These are phyloP conservation scores for Lasioglossum zephyrum DNA, from an alignment of 2,888 invertebrate species.

Conservation along the genomic window DNA sequence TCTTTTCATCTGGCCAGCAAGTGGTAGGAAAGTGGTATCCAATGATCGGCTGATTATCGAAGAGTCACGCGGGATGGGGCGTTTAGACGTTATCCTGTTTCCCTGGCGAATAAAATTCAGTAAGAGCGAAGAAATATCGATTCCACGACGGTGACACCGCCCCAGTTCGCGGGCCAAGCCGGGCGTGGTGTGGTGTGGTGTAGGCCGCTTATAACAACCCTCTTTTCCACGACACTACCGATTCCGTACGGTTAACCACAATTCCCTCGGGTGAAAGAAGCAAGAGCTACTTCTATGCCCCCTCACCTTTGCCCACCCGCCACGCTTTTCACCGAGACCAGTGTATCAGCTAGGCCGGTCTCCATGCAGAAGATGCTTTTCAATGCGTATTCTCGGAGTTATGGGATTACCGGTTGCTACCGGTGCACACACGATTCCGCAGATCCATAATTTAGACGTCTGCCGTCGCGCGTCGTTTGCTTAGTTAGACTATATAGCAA, in stretches of 20 bases:
- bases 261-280: slow-evolving; percentile 60
- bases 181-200: slow-evolving; percentile 73
- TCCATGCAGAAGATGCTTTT: slow-evolving; percentile 32
- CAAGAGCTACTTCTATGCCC: slow-evolving; percentile 36
- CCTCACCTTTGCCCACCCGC: not conserved
- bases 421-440: not conserved
- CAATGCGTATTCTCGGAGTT: slow-evolving; percentile 37
- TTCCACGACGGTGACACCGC: slow-evolving; percentile 75
- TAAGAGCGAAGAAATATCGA: slow-evolving; percentile 77
- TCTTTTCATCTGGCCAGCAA: not conserved
- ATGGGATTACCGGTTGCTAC: slow-evolving; percentile 6
- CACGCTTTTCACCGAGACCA: slow-evolving; percentile 33
- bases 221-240: slow-evolving; percentile 67
- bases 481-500: not conserved
- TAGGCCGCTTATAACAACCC: slow-evolving; percentile 71
- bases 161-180: slow-evolving; percentile 73
- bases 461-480: not conserved
- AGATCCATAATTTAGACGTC: slow-evolving; percentile 24
- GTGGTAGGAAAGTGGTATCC: not conserved
- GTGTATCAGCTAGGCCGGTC: slow-evolving; percentile 22
- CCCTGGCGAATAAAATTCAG: slow-evolving; percentile 74
- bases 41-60: not conserved
- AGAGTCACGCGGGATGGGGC: not conserved
- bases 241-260: slow-evolving; percentile 71
- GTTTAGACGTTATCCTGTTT: slow-evolving; percentile 21